Evolutionary conservation across 2,888 invertebrate species (phyloP).

Genomic region (Eupithecia tripunctaria): DNA sequence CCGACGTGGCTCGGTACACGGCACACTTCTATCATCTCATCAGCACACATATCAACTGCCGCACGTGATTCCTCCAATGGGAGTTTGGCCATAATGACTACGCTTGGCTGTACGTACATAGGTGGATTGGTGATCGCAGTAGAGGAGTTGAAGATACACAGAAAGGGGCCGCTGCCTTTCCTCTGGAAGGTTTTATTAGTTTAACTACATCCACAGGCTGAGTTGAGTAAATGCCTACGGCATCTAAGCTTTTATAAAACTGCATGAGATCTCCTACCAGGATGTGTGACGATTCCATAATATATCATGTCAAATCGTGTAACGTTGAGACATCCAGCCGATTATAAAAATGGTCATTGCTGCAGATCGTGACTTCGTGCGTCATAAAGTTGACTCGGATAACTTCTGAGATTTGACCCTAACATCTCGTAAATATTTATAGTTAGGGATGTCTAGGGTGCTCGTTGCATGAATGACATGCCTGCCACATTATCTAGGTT

Average conservation of each 20-base stretch:
- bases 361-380: conserved; percentile 58
- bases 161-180: not conserved
- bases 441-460: conserved; percentile 21
- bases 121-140: not conserved
- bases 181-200: not conserved
- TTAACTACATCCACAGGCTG: not conserved
- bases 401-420: conserved; percentile 61
- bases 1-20: conserved; percentile 33
- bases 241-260: not conserved
- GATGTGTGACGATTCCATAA: not conserved
- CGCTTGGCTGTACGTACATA: no score
- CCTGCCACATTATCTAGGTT: conserved; percentile 12
- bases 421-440: conserved; percentile 50
- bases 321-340: not conserved
- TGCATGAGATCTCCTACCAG: not conserved
- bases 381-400: conserved; percentile 57
- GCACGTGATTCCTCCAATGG: not conserved
- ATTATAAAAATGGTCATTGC: conserved; percentile 47
- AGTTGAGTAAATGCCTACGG: not conserved
- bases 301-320: not conserved
- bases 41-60: not conserved
- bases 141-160: not conserved
- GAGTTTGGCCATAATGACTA: not conserved
- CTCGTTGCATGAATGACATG: conserved; percentile 24
- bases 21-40: not conserved